Evolutionary conservation across 2,797 vertebrate species (phyloP), one percentile per base, ranked within the genome.

Genomic region (Macrochelys suwanniensis): DNA sequence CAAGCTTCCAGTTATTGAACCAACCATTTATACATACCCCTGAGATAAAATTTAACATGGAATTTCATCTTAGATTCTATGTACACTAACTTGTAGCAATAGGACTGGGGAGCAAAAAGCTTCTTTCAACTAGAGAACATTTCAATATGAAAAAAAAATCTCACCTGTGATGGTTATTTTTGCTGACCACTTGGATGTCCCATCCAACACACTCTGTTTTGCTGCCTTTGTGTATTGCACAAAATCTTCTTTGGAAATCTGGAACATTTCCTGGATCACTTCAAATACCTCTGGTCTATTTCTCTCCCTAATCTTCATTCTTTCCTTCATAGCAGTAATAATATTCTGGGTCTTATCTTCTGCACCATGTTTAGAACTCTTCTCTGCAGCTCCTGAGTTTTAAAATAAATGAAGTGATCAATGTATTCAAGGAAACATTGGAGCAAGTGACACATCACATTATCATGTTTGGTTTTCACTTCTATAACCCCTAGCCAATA

Each of bases 271-370:
- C 97, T 99, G 99, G 96, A 99, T 99, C 80, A 99, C 98, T 96
- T 99, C 99, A 85, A 99, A 99, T 88, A 99, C 99, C 74, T 99
- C 99, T 0, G 99, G 99, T 2, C 99, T 97, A 96, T 99, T 99
- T 98, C 99, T 99, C 98, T 99, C 99, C 53, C 99, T 97, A 95
- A 99, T 99, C 97, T 99, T 99, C 99, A 99, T 99, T 89, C 99
- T 99, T 95, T 99, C 99, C 94, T 99, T 99, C 99, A 99, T 99
- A 59, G 99, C 99, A 97, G 99, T 99, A 95, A 99, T 99, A 94
- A 99, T 99, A 93, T 99, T 99, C 96, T 99, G 99, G 56, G 99
- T 99, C 97, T 99, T 99, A 97, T 99, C 99, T 95, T 99, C 99
- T 0, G 99, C 99, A 4, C 99, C 99, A 3, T 99, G 99, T 95